phyloP scores from a whole-genome alignment of 2,888 invertebrate species.

The Ophioninae sp. region DNA sequence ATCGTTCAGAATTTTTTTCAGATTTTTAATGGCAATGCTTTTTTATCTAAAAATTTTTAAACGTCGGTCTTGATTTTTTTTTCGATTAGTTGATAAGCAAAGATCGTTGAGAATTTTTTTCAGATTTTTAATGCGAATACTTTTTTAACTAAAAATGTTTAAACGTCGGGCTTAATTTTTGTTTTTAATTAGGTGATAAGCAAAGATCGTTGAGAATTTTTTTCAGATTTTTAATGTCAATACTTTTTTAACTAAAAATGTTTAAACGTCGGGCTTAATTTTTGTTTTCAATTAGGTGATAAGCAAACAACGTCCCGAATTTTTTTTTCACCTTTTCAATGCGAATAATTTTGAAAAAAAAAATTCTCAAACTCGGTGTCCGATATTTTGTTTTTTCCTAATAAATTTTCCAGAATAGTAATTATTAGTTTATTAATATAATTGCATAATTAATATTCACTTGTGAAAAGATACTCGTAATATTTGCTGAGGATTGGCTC shows the following conservation, averaged over 20 bases:
- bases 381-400: too few relatives aligned
- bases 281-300: neutral
- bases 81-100: neutral
- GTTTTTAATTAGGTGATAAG: neutral
- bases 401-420: too few relatives aligned
- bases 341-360: neutral
- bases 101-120: too few relatives aligned
- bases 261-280: neutral
- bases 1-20: neutral
- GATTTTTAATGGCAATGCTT: neutral
- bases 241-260: neutral
- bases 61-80: neutral
- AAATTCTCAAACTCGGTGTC: too few relatives aligned
- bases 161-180: neutral
- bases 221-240: neutral
- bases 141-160: neutral
- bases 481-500: neutral
- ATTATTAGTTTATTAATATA: too few relatives aligned
- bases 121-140: neutral
- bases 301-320: too few relatives aligned
- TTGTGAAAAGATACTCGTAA: neutral
- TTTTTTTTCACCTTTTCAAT: neutral
- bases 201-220: neutral
- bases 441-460: neutral
- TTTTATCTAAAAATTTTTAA: neutral